Evolutionary conservation across 2,888 invertebrate species (phyloP).

Genomic region (Alitta virens): DNA sequence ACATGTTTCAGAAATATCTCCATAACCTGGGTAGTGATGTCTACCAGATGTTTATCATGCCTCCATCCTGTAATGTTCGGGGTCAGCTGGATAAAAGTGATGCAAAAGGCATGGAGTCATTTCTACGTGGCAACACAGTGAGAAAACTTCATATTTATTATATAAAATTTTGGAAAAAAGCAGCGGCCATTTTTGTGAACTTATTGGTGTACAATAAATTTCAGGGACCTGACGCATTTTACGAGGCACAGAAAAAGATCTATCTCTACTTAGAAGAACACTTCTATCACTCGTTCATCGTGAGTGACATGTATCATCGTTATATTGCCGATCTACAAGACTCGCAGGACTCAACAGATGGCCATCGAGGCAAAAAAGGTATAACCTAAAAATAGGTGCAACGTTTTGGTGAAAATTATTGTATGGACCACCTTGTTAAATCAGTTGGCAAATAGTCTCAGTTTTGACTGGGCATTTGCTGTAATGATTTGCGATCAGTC

Average conservation of each 20-base stretch:
- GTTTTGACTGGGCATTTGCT: too few species aligned
- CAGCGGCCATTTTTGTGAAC: too few species aligned
- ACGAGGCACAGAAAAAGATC: slow-evolving; percentile 79
- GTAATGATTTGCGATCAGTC: too few species aligned
- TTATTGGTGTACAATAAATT: too few species aligned
- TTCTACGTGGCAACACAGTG: slow-evolving; percentile 77
- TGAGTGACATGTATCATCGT: slow-evolving; percentile 80
- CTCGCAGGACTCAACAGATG: not conserved
- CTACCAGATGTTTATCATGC: slow-evolving; percentile 83
- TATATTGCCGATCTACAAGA: slow-evolving; percentile 28
- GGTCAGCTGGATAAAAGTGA: slow-evolving; percentile 63
- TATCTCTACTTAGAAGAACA: slow-evolving; percentile 79
- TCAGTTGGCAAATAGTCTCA: too few species aligned
- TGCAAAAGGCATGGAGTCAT: slow-evolving; percentile 82
- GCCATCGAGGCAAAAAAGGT: too few species aligned
- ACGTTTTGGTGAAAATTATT: too few species aligned
- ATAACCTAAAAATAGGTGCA: too few species aligned
- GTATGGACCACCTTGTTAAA: too few species aligned
- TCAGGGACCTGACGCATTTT: slow-evolving; percentile 63
- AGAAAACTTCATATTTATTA: too few species aligned
- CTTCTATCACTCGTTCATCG: slow-evolving; percentile 83
- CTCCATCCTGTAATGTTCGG: slow-evolving; percentile 77
- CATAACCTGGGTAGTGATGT: slow-evolving; percentile 89
- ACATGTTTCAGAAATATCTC: slow-evolving; percentile 61
- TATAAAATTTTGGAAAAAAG: too few species aligned